These are phyloP conservation scores for Lacanobia wlatinum DNA, from an alignment of 2,888 invertebrate genomes.

Conservation along the genomic window DNA sequence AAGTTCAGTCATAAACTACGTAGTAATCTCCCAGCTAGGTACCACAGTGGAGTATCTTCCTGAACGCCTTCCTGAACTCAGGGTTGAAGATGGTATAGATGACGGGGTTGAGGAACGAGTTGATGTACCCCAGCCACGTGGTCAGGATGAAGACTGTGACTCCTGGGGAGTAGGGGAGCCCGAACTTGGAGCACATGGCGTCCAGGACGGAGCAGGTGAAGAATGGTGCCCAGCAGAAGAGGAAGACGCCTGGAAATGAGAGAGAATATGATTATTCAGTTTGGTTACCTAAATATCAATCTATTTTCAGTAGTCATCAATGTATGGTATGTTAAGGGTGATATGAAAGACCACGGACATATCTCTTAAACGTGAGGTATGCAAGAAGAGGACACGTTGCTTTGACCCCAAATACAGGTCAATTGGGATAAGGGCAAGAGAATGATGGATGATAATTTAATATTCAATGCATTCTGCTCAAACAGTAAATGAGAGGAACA, in stretches of 20 bases:
- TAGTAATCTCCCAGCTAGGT: constrained; percentile 88
- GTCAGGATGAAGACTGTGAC: constrained; percentile 97
- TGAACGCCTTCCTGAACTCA: constrained; percentile 99
- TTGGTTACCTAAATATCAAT: not conserved
- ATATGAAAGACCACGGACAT: too few relatives aligned
- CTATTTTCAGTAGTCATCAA: too few relatives aligned
- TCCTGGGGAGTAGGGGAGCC: constrained; percentile 94
- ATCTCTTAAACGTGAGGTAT: too few relatives aligned
- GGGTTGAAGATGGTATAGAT: constrained; percentile 99
- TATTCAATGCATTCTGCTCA: too few relatives aligned
- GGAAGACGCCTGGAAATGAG: constrained; percentile 96
- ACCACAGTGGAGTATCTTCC: constrained; percentile 95
- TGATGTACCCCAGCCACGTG: constrained; percentile 99
- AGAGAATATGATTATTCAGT: not conserved
- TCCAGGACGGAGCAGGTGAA: constrained; percentile 99
- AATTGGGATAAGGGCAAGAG: too few relatives aligned
- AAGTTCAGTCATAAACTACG: constrained; percentile 78
- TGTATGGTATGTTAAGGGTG: too few relatives aligned
- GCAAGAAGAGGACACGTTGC: too few relatives aligned
- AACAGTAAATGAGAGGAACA: too few relatives aligned
- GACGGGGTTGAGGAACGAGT: constrained; percentile 97
- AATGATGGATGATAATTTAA: too few relatives aligned
- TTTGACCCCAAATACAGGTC: too few relatives aligned
- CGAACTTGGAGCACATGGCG: constrained; percentile 97
- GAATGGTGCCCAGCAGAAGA: constrained; percentile 99